A percentile compares a stretch with the other conserved stretches of the same genome.
Evolutionary conservation across 2,888 invertebrate species (phyloP).

Genomic region (Andricus curvator): DNA sequence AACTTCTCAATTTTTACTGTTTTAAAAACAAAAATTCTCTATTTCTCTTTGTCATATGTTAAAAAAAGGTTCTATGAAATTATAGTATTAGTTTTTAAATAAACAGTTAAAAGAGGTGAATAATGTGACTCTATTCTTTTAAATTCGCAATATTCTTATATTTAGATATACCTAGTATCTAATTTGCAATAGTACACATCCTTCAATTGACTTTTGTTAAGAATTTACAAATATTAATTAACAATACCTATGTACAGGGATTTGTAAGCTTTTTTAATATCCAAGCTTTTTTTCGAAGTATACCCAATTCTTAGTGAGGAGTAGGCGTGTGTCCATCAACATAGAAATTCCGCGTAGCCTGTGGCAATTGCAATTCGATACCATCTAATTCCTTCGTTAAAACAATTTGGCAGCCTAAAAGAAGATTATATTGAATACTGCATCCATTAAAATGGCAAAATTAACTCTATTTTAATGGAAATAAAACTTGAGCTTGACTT

Average conservation of each 20-base stretch:
- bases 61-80: too few relatives aligned
- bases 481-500: neutral
- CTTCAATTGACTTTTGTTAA: neutral
- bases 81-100: too few relatives aligned
- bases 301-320: slow-evolving; percentile 85
- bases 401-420: slow-evolving; percentile 92
- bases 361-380: slow-evolving; percentile 88
- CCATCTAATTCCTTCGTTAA: slow-evolving; percentile 93
- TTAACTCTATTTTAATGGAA: too few relatives aligned
- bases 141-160: neutral
- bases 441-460: too few relatives aligned
- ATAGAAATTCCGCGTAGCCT: slow-evolving; percentile 96
- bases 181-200: neutral
- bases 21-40: too few relatives aligned
- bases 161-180: neutral
- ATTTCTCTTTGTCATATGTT: too few relatives aligned
- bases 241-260: slow-evolving; percentile 42
- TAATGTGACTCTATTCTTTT: slow-evolving; percentile 10
- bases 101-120: neutral
- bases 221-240: slow-evolving; percentile 5
- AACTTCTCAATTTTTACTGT: too few relatives aligned
- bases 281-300: neutral
- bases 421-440: neutral
- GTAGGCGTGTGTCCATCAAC: slow-evolving; percentile 98
- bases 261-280: neutral